Conservation (phyloP, 1,140 invertebrate species). For the Trissolcus basalis region DNA sequence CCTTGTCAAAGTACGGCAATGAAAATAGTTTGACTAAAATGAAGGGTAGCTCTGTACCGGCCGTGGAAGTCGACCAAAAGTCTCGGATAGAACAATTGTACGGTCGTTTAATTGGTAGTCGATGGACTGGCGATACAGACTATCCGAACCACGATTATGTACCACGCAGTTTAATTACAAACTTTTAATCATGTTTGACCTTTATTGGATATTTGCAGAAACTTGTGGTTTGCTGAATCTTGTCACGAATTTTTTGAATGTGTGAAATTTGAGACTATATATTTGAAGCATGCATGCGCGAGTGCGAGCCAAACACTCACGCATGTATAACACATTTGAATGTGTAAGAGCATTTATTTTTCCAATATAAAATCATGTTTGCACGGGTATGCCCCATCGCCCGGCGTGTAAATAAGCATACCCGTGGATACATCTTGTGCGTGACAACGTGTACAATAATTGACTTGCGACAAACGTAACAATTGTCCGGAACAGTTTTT, state of each 20-base stretch:
- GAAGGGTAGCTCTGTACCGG: constrained; percentile 58
- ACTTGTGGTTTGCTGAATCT: constrained; percentile 77
- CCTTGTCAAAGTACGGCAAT: constrained; percentile 63
- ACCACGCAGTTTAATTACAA: constrained; percentile 70
- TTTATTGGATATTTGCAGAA: constrained; percentile 76
- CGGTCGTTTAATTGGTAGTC: too few species aligned
- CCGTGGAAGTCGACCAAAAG: constrained; percentile 41
- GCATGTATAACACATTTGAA: constrained; percentile 8
- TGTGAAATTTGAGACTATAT: constrained; percentile 66
- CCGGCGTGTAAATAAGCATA: too few species aligned
- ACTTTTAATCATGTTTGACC: constrained; percentile 75
- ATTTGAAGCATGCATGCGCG: constrained; percentile 49
- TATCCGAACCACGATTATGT: constrained; percentile 64
- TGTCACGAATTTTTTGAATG: constrained; percentile 76
- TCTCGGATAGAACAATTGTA: too few species aligned
- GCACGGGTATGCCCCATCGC: too few species aligned
- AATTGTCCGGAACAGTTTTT: too few species aligned
- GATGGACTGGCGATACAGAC: constrained; percentile 44
- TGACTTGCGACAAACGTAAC: too few species aligned
- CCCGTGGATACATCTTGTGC: too few species aligned
- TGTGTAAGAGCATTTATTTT: constrained; percentile 45
- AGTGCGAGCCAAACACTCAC: constrained; percentile 17
- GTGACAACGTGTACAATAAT: too few species aligned
- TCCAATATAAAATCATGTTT: neutral
- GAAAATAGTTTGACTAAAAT: constrained; percentile 64